A percentile compares a stretch with the other conserved stretches of the same genome.
phyloP scores from a whole-genome alignment of 1,140 invertebrate genomes.

The Anoplophora glabripennis region DNA sequence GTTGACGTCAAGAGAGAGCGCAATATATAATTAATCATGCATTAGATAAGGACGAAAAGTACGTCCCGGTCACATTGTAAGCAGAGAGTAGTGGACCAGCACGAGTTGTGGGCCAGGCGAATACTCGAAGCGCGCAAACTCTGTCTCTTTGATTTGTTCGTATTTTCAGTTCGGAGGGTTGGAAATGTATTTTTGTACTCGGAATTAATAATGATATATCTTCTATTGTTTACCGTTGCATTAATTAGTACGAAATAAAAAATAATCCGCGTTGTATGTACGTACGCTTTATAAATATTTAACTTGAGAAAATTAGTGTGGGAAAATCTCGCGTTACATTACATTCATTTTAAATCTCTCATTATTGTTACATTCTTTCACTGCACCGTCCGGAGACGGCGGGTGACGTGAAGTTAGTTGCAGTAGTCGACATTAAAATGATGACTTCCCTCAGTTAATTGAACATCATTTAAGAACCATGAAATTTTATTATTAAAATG shows the following conservation, averaged over 20 bases:
- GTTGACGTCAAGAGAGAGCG: conserved; percentile 36
- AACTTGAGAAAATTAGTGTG: neutral
- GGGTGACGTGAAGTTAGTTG: no score
- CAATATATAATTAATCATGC: conserved; percentile 8
- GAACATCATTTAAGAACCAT: no score
- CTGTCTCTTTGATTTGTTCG: conserved; percentile 40
- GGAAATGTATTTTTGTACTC: no score
- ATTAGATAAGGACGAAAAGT: conserved; percentile 19
- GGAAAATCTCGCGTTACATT: no score
- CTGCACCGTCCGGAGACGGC: no score
- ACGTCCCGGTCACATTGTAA: conserved; percentile 39
- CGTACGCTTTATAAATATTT: conserved; percentile 11
- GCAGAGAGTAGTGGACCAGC: conserved; percentile 31
- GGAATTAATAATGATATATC: conserved; percentile 28
- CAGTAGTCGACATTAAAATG: no score
- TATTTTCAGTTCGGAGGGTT: conserved; percentile 8
- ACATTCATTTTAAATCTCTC: no score
- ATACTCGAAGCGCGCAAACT: conserved; percentile 29
- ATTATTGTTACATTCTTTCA: no score
- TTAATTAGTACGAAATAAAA: conserved; percentile 21
- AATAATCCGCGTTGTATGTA: conserved; percentile 25
- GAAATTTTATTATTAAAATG: no score
- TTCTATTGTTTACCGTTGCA: conserved; percentile 26
- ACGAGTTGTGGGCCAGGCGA: conserved; percentile 26
- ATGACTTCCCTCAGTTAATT: no score